Evolutionary conservation across 2,888 invertebrate species (phyloP), one percentile per base, ranked within the genome.

Genomic region (Bellardia bayeri): DNA sequence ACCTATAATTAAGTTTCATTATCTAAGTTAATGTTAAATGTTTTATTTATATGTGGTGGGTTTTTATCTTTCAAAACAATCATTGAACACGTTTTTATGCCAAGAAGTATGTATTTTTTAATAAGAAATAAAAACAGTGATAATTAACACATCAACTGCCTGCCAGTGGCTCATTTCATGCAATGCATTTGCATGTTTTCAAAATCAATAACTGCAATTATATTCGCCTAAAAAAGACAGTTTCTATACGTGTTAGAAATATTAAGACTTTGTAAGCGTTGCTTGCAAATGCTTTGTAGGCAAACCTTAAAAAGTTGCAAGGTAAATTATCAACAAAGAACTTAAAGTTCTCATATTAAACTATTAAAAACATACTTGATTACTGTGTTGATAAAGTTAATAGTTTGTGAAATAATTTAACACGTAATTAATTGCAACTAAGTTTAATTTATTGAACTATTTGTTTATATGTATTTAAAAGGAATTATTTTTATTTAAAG

Each of bases 131-230:
- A 71, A 71, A 54, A 30, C 33, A 33, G 30, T n/a, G 37, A 9
- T 71, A 54, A 71, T 54, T 76, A 76, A 76, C 51, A 76, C 75
- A 49, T 76, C 63, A 63, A 63, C 33, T 63, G 51, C 75, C 37
- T 33, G 51, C 75, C 37, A 16, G 51, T 64, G 23, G 63, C 51
- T 61, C 8, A 61, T 58, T 30, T 58, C 63, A 75, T 75, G 33
- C 49, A 61, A 16, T 61, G 74, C 72, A 58, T 49, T 74, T 61
- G 45, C 37, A 74, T 61, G 74, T n/a, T 61, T 33, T 30, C n/a
- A 74, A 49, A 49, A 63, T 37, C 45, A 51, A 64, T 16, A 75
- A 74, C 51, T 76, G 7, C 51, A 64, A 51, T 64, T 63, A 76
- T 37, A 40, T 51, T 63, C 37, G 16, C 40, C 16, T 33, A 45